Percentiles rank a stretch among this genome's conserved stretches.
Evolutionary conservation across 2,888 invertebrate species (phyloP).

Genomic region (Ditylenchus weischeri): DNA sequence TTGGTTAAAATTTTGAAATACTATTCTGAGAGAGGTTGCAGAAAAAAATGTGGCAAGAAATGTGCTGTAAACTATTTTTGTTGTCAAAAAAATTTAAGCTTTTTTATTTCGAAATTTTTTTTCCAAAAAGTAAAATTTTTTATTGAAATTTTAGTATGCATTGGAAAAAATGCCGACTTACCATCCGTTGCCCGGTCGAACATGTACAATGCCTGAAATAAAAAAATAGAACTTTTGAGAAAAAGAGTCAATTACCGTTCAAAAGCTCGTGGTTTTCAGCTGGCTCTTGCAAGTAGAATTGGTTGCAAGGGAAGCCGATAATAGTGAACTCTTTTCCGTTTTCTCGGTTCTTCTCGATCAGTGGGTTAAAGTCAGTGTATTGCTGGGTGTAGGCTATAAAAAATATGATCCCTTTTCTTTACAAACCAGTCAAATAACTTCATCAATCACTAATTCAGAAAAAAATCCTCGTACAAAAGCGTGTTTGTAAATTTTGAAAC

Average conservation of each 20-base stretch:
- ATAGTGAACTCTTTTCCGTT: conserved; percentile 33
- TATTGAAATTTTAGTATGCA: too few species aligned
- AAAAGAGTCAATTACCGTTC: conserved; percentile 41
- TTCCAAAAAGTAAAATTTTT: too few species aligned
- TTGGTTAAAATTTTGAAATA: too few species aligned
- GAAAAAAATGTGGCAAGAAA: too few species aligned
- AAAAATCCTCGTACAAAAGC: neutral
- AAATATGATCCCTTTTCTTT: neutral
- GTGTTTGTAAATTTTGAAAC: neutral
- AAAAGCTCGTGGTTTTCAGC: conserved; percentile 58
- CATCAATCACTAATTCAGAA: neutral
- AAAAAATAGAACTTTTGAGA: neutral
- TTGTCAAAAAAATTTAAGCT: too few species aligned
- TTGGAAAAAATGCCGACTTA: too few species aligned
- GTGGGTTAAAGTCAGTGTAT: conserved; percentile 58
- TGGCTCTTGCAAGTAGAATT: conserved; percentile 58
- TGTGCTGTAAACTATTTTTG: too few species aligned
- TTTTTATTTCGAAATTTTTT: too few species aligned
- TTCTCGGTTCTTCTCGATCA: conserved; percentile 54
- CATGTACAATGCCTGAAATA: neutral
- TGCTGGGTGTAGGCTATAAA: conserved; percentile 58
- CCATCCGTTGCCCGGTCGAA: conserved; percentile 9
- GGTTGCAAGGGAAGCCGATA: conserved; percentile 59
- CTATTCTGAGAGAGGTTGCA: too few species aligned
- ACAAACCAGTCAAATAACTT: too few species aligned